Evolutionary conservation across 1,140 invertebrate species (phyloP).

Genomic region (Sinella curviseta): DNA sequence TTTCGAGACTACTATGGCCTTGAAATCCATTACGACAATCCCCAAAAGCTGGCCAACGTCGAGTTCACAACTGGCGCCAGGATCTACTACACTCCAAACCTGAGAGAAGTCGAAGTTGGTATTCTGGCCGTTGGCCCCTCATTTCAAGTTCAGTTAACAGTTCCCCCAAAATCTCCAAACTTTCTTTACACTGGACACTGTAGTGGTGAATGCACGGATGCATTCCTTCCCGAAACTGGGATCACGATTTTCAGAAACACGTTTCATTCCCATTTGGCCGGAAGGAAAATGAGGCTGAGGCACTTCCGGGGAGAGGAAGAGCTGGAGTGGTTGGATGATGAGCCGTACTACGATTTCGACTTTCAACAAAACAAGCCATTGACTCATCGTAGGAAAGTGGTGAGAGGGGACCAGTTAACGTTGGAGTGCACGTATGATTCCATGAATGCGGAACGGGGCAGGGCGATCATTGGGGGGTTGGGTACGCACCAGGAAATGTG

Average conservation of each 20-base stretch:
- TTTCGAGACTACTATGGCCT: slow-evolving; percentile 38
- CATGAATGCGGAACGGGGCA: too few relatives aligned
- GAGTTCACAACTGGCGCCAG: neutral
- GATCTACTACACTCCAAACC: too few relatives aligned
- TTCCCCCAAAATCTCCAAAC: slow-evolving; percentile 8
- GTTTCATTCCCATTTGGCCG: too few relatives aligned
- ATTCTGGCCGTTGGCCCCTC: neutral
- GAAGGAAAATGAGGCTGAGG: too few relatives aligned
- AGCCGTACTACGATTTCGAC: too few relatives aligned
- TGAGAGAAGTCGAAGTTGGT: neutral
- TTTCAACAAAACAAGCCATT: too few relatives aligned
- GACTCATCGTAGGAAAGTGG: slow-evolving; percentile 67
- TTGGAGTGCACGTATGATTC: too few relatives aligned
- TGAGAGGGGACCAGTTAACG: slow-evolving; percentile 77
- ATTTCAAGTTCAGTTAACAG: neutral
- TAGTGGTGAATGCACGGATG: slow-evolving; percentile 2
- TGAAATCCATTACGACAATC: too few relatives aligned
- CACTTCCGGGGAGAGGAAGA: too few relatives aligned
- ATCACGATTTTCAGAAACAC: slow-evolving; percentile 34
- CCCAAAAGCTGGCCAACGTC: too few relatives aligned
- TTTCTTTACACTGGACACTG: slow-evolving; percentile 35
- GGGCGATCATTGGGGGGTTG: slow-evolving; percentile 67
- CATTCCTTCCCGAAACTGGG: slow-evolving; percentile 24
- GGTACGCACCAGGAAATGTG: slow-evolving; percentile 72
- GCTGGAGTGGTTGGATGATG: too few relatives aligned